A percentile compares a stretch with the other conserved stretches of the same genome.
phyloP scores from a whole-genome alignment of 2,797 vertebrate species.

The Siniperca obscura region DNA sequence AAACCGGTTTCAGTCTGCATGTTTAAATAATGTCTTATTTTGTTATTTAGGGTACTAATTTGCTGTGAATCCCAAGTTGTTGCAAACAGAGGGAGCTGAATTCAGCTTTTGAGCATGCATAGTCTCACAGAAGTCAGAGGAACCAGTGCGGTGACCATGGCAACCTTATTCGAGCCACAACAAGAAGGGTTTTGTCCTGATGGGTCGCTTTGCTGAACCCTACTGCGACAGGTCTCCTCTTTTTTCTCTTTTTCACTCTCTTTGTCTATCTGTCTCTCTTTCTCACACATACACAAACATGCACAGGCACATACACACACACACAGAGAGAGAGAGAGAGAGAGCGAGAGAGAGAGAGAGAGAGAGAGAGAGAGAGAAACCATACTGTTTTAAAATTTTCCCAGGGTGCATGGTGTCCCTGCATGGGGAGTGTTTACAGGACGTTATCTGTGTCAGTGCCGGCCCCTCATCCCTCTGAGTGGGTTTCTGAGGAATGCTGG shows the following conservation, averaged over 20 bases:
- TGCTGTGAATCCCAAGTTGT: not conserved
- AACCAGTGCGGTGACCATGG: slow-evolving; percentile 65
- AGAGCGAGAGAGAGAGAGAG: not conserved
- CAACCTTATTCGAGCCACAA: slow-evolving; percentile 69
- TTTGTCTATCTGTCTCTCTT: slow-evolving; percentile 20
- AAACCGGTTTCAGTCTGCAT: not conserved
- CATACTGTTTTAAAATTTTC: slow-evolving; percentile 43
- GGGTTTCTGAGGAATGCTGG: slow-evolving; percentile 85
- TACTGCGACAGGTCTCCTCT: slow-evolving; percentile 53
- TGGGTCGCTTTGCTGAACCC: slow-evolving; percentile 49
- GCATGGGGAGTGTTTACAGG: slow-evolving; percentile 83
- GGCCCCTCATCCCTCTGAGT: slow-evolving; percentile 79
- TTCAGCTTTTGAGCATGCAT: not conserved
- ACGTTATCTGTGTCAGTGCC: slow-evolving; percentile 83
- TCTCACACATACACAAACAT: not conserved
- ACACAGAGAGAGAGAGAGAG: not conserved
- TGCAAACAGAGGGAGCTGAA: slow-evolving; percentile 6
- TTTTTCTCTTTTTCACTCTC: slow-evolving; percentile 25
- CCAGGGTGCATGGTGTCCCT: slow-evolving; percentile 73
- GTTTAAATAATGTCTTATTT: not conserved
- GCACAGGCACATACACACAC: slow-evolving; percentile 20
- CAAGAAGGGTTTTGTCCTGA: slow-evolving; percentile 79
- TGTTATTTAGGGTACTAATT: not conserved
- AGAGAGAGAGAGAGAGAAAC: not conserved
- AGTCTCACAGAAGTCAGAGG: slow-evolving; percentile 26